These are phyloP conservation scores for Strigamia transsilvanica DNA, from an alignment of 2,888 invertebrate species.

Conservation along the genomic window DNA sequence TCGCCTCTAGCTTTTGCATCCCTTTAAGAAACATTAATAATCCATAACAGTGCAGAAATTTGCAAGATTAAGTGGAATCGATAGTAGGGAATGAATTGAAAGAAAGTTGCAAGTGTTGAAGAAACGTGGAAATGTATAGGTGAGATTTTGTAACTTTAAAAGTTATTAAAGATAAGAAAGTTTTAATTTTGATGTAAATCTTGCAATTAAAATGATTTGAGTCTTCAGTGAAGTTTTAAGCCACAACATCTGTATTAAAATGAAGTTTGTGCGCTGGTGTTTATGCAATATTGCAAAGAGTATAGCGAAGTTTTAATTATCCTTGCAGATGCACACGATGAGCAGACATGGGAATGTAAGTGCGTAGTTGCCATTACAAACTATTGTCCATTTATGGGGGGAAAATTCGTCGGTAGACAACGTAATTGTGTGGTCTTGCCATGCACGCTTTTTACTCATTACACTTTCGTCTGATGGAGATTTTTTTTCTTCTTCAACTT, in stretches of 20 bases:
- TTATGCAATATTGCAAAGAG: constrained; percentile 8
- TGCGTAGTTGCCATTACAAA: constrained; percentile 3
- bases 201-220: background rate
- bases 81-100: background rate
- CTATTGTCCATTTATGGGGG: constrained; percentile 1
- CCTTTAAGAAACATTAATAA: constrained; percentile 26
- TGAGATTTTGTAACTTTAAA: background rate
- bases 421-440: background rate
- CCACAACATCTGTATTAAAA: background rate
- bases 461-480: constrained; percentile 1
- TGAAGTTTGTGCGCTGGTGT: background rate
- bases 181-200: constrained; percentile 6
- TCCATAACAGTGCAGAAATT: background rate
- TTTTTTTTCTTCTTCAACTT: background rate
- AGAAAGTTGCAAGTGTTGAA: background rate
- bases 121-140: background rate
- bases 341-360: constrained; percentile 2
- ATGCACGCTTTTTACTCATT: constrained; percentile 8
- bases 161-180: background rate
- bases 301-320: constrained; percentile 8
- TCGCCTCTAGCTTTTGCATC: constrained; percentile 3
- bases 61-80: background rate
- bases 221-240: background rate
- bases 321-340: background rate
- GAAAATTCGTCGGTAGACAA: constrained; percentile 2